Conservation (phyloP, 2,888 invertebrate species). For the Argynnis bischoffii region DNA sequence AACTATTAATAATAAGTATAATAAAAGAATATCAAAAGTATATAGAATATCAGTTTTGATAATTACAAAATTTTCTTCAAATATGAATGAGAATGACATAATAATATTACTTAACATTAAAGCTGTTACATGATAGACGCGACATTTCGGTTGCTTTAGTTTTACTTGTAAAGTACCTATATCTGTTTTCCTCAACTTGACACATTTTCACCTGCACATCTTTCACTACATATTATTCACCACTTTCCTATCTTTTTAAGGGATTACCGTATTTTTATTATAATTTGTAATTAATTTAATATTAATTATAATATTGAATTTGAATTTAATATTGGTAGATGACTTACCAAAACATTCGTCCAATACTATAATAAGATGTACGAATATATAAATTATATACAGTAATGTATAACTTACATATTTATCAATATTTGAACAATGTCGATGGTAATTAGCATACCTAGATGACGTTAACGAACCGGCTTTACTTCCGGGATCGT, state of each 20-base stretch:
- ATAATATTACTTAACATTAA: conserved; percentile 18
- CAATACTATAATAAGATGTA: conserved; percentile 2
- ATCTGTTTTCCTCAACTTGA: too few relatives aligned
- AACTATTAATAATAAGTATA: too few relatives aligned
- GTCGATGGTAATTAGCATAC: conserved; percentile 73
- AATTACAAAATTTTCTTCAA: too few relatives aligned
- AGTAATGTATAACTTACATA: conserved; percentile 26
- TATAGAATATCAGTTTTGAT: too few relatives aligned
- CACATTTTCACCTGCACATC: too few relatives aligned
- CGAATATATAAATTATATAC: conserved; percentile 6
- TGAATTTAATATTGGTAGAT: background rate
- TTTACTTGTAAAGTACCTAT: background rate
- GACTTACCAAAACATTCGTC: conserved; percentile 17
- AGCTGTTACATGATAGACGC: conserved; percentile 21
- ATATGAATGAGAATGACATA: conserved; percentile 20
- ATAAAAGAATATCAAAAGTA: too few relatives aligned
- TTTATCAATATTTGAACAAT: conserved; percentile 58
- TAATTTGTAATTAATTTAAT: too few relatives aligned
- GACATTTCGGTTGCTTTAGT: background rate
- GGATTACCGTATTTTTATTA: too few relatives aligned
- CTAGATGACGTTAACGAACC: conserved; percentile 74
- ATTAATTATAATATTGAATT: background rate
- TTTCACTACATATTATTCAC: too few relatives aligned
- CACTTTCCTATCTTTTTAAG: too few relatives aligned
- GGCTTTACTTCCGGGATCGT: conserved; percentile 79